A percentile compares a stretch with the other conserved stretches of the same genome.
Conservation (phyloP, 2,888 invertebrate species). For the Lasiommata megera region DNA sequence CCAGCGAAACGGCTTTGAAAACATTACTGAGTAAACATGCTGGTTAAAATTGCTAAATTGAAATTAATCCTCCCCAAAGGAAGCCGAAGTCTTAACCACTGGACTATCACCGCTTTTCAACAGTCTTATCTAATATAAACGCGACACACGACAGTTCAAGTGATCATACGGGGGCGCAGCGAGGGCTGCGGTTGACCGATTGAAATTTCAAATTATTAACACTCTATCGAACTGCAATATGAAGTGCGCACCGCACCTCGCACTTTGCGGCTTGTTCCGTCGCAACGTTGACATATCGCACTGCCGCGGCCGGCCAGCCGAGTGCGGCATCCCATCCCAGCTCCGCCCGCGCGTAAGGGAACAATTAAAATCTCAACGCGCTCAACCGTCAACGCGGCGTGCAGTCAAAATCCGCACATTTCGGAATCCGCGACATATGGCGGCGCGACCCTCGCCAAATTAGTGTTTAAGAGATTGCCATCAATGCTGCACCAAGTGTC, state of each 20-base stretch:
- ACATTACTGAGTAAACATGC: no score
- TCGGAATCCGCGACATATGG: slow-evolving; percentile 68
- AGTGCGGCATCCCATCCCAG: neutral
- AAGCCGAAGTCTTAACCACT: no score
- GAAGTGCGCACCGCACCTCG: neutral
- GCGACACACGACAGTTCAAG: no score
- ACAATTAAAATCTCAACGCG: slow-evolving; percentile 63
- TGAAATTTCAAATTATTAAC: neutral
- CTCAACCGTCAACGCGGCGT: slow-evolving; percentile 38
- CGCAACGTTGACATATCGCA: slow-evolving; percentile 1
- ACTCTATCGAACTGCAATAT: slow-evolving; percentile 1
- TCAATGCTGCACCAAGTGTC: slow-evolving; percentile 61
- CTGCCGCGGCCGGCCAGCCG: no score
- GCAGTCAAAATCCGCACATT: slow-evolving; percentile 25
- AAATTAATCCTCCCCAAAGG: no score
- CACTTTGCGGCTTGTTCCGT: no score
- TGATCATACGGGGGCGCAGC: no score
- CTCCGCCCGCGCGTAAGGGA: slow-evolving; percentile 36
- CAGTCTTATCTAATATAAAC: no score
- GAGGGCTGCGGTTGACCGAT: no score
- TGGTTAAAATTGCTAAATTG: no score
- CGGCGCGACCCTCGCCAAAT: slow-evolving; percentile 55
- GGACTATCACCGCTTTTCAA: no score
- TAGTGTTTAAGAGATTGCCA: slow-evolving; percentile 74
- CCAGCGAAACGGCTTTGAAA: no score